Evolutionary conservation across 1,140 invertebrate genomes (phyloP), one percentile per base, ranked within the genome.

Genomic region (Ceratoteleas bidentatus): DNA sequence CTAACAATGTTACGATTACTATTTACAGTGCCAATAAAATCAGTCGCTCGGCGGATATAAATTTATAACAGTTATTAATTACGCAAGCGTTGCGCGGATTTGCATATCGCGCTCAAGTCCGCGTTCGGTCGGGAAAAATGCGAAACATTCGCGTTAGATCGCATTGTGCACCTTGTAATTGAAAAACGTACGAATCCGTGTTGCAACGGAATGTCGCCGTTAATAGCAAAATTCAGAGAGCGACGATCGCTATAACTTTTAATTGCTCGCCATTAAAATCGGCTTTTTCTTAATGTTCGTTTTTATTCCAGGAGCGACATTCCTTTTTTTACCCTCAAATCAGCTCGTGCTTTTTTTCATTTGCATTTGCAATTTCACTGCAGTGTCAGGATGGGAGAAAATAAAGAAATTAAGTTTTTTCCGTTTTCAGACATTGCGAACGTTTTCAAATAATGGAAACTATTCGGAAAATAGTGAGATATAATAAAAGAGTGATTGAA

Each of bases 181-280:
- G 69, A 80, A 80, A 80, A 80, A 72, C 69, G 62, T 80, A 68
- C 62, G 50, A 62, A 80, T 62, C 76, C 74, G 45, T 80, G 76
- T 80, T 62, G 69, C 69, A 73, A 73, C 33, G 68, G 66, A 66
- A 78, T 73, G 69, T 73, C 62, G 62, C 56, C 61, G 69, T 80
- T 80, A 80, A 80, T 73, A 60, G 62, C 56, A 64, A 73, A 50
- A 73, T 77, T 77, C 58, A 79, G 56, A 53, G 66, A 65, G 74
- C 74, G 70, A 77, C 72, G 73, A 80, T 80, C 77, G 64, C 61
- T 65, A 73, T 79, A 80, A 80, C 69, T 80, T 80, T 80, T 80
- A 80, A 80, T 80, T 80, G 77, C 69, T 24, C 7, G 58, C 60
- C 68, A 68, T 78, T 78, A 78, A 78, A 66, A 58, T 54, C 68